Conservation (phyloP, 1,140 invertebrate species). For the Neodiprion fabricii region DNA sequence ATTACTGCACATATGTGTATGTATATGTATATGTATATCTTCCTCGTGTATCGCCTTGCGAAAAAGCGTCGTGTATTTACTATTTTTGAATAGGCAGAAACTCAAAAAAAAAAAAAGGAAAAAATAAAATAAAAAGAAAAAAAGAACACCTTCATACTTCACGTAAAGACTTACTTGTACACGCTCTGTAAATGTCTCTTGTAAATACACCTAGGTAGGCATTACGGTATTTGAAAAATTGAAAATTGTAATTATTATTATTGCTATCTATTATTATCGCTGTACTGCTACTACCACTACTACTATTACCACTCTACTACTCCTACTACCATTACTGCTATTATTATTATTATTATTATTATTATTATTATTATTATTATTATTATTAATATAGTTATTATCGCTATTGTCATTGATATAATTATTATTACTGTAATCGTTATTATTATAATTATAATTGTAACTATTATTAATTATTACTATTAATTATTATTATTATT, state of each 20-base stretch:
- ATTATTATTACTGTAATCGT: neutral
- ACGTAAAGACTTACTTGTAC: constrained; percentile 38
- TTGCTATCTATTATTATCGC: too few relatives aligned
- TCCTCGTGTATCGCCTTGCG: too few relatives aligned
- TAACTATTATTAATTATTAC: constrained; percentile 6
- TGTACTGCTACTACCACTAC: neutral
- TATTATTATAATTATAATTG: neutral
- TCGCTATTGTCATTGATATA: neutral
- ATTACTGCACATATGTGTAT: too few relatives aligned
- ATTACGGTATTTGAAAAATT: constrained; percentile 39
- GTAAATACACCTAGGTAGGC: constrained; percentile 57
- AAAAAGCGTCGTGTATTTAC: too few relatives aligned
- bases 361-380: neutral
- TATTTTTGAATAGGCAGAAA: too few relatives aligned
- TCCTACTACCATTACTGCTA: neutral
- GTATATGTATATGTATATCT: too few relatives aligned
- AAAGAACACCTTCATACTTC: constrained; percentile 26
- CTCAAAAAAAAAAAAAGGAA: neutral
- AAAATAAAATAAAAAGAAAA: neutral
- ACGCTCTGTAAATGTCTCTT: constrained; percentile 62
- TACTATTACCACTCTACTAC: constrained; percentile 8
- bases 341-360: neutral
- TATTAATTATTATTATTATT: constrained; percentile 1
- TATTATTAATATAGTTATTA: neutral
- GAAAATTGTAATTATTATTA: constrained; percentile 8